Conservation (phyloP, 1,140 invertebrate genomes). For the Phymorhynchus buccinoides region DNA sequence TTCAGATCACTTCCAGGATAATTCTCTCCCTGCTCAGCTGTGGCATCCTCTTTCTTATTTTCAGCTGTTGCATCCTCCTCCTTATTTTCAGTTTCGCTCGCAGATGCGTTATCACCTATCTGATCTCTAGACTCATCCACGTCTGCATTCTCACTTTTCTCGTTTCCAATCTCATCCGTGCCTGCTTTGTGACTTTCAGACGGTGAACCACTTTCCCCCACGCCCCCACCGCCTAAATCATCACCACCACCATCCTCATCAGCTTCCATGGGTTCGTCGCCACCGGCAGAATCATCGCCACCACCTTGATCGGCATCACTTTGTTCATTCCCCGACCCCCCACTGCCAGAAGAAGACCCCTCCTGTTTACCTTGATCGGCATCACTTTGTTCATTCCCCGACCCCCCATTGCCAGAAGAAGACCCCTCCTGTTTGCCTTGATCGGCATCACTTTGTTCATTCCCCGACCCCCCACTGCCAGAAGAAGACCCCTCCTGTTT, state of each 20-base stretch:
- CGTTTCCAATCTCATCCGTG: neutral
- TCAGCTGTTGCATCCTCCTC: constrained; percentile 13
- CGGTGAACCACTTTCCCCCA: neutral
- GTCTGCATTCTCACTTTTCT: neutral
- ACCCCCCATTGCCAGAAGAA: neutral
- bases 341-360: no score
- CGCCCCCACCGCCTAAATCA: neutral
- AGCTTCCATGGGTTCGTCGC: neutral
- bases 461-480: neutral
- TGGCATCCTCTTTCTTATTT: neutral
- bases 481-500: neutral
- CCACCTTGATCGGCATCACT: neutral
- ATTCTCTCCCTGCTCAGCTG: neutral
- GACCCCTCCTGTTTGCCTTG: neutral
- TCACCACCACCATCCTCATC: neutral
- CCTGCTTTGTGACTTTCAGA: neutral
- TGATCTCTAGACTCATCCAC: neutral
- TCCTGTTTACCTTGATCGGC: neutral
- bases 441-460: neutral
- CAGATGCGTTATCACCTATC: neutral
- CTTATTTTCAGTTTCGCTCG: neutral
- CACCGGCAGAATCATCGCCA: neutral
- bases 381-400: neutral
- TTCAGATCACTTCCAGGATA: neutral
- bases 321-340: neutral